Conservation (phyloP, 2,113 vertebrate genomes). For the Axis porcinus region DNA sequence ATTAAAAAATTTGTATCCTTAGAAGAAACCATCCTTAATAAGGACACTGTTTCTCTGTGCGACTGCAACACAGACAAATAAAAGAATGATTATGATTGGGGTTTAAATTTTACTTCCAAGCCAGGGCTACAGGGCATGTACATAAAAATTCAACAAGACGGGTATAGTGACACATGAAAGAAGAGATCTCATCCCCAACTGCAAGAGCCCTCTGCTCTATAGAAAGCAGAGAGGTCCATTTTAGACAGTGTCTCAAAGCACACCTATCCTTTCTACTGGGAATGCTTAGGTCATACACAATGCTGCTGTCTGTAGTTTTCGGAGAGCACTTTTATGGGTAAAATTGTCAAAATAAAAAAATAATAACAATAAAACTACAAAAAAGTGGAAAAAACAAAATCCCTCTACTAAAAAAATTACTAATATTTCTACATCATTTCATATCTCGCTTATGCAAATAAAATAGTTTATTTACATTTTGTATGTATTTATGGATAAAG, state of each 20-base stretch:
- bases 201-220: not conserved
- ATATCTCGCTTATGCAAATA: not conserved
- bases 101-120: not conserved
- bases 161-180: not conserved
- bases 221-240: not conserved
- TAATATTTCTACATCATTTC: not conserved
- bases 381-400: not conserved
- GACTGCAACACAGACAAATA: not conserved
- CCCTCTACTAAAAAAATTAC: not conserved
- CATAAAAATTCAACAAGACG: not conserved
- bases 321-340: not conserved
- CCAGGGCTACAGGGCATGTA: not conserved
- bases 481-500: not conserved
- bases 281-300: not conserved
- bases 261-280: not conserved
- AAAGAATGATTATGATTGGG: not conserved
- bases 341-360: not conserved
- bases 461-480: not conserved
- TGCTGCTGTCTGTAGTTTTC: not conserved
- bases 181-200: not conserved
- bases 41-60: not conserved
- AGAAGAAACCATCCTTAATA: not conserved
- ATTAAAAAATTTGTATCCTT: not conserved
- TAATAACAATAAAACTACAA: not conserved
- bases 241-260: not conserved